These are phyloP conservation scores for Paguma larvata DNA, from an alignment of 2,797 vertebrate species.

Conservation along the genomic window DNA sequence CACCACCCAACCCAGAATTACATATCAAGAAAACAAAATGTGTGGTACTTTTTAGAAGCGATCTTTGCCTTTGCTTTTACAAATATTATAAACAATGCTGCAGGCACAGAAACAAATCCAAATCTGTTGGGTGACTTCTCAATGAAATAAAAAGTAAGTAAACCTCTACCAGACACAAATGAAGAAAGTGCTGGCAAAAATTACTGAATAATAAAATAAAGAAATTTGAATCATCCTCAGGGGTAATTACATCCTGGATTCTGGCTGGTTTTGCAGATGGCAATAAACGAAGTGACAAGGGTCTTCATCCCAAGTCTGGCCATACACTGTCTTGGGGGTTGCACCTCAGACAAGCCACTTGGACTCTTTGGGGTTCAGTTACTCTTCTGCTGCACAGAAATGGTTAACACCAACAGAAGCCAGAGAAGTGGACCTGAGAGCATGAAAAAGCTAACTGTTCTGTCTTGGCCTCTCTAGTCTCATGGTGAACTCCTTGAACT, in stretches of 20 bases:
- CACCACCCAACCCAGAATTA: neutral
- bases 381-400: neutral
- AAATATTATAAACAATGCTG: conserved; percentile 56
- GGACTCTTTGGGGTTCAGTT: neutral
- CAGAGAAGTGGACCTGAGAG: neutral
- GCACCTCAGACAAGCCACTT: neutral
- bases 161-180: conserved; percentile 29
- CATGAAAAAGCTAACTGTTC: neutral
- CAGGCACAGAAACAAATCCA: neutral
- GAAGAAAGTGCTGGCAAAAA: conserved; percentile 43
- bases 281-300: neutral
- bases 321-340: neutral
- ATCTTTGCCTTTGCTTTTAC: conserved; percentile 15
- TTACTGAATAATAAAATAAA: conserved; percentile 66
- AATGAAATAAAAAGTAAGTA: conserved; percentile 9
- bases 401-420: neutral
- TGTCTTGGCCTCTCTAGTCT: neutral
- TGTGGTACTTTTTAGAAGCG: neutral
- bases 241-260: neutral
- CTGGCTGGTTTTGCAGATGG: neutral
- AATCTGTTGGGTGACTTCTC: conserved; percentile 31
- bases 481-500: neutral
- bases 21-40: conserved; percentile 34
- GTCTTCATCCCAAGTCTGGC: neutral
- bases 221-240: neutral